Percentiles rank a stretch among this genome's conserved stretches.
Conservation (phyloP, 2,888 invertebrate species). For the Drosophila anomelani region DNA sequence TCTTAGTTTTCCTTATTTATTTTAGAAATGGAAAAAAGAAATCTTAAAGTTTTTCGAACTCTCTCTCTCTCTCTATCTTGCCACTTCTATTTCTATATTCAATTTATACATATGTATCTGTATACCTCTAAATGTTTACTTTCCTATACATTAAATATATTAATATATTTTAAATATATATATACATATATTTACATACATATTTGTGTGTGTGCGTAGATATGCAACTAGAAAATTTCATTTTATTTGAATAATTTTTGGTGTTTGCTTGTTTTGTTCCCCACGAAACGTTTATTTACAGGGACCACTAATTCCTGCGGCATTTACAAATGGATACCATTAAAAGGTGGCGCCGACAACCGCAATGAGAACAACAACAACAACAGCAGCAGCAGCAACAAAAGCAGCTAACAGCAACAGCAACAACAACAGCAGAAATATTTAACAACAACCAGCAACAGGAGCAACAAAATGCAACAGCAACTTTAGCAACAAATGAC, state of each 20-base stretch:
- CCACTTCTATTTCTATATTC: constrained; percentile 27
- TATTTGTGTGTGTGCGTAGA: constrained; percentile 68
- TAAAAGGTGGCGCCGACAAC: constrained; percentile 84
- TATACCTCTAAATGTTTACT: constrained; percentile 53
- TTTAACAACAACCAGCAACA: constrained; percentile 36
- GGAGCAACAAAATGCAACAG: constrained; percentile 52
- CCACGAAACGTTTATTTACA: constrained; percentile 85
- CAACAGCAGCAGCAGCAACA: constrained; percentile 47
- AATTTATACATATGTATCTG: constrained; percentile 31
- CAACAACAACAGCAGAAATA: constrained; percentile 33
- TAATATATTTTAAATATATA: constrained; percentile 52
- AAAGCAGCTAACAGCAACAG: constrained; percentile 35
- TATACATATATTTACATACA: constrained; percentile 30
- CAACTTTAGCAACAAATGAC: constrained; percentile 56
- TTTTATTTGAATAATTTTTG: constrained; percentile 75
- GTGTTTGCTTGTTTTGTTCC: constrained; percentile 65
- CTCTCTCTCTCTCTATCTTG: constrained; percentile 24
- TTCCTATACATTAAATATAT: constrained; percentile 58
- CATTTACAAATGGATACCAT: constrained; percentile 99
- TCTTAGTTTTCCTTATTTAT: constrained; percentile 22
- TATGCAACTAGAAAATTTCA: constrained; percentile 49
- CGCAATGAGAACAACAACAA: constrained; percentile 72
- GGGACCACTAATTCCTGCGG: constrained; percentile 99
- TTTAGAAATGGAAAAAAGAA: constrained; percentile 10
- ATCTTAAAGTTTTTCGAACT: constrained; percentile 7